Evolutionary conservation across 2,888 invertebrate genomes (phyloP).

Genomic region (Aphidoletes aphidimyza): DNA sequence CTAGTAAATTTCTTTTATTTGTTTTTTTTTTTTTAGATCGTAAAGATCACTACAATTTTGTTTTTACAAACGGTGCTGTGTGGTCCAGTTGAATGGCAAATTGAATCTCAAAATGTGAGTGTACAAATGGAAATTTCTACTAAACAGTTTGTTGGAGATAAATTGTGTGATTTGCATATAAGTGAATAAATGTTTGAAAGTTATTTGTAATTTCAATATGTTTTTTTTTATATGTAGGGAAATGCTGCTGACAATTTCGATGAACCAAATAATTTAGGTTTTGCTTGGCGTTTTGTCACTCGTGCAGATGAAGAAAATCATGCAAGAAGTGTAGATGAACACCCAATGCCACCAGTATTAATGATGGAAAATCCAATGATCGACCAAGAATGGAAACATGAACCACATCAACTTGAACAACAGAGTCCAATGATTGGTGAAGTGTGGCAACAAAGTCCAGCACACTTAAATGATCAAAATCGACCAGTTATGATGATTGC

Average conservation of each 20-base stretch:
- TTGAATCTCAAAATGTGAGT: neutral
- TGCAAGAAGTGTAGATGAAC: neutral
- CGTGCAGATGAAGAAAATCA: neutral
- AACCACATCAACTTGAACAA: too few species aligned
- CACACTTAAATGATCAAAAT: neutral
- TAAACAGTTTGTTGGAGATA: neutral
- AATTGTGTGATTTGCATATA: neutral
- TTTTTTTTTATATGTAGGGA: neutral
- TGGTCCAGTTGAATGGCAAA: neutral
- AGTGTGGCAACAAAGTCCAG: too few species aligned
- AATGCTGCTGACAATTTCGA: neutral
- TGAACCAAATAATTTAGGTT: too few species aligned
- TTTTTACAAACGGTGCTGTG: neutral
- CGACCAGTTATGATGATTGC: neutral
- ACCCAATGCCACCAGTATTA: neutral
- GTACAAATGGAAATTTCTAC: too few species aligned
- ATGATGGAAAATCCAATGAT: neutral
- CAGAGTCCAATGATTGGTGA: constrained; percentile 7
- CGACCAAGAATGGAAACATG: neutral
- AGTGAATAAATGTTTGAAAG: neutral
- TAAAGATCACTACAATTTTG: constrained; percentile 9
- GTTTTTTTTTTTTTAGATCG: neutral
- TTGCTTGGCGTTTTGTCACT: neutral
- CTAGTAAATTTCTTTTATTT: neutral
- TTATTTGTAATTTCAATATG: neutral